phyloP scores from a whole-genome alignment of 2,888 invertebrate species.

The Pyrrhosoma nymphula region DNA sequence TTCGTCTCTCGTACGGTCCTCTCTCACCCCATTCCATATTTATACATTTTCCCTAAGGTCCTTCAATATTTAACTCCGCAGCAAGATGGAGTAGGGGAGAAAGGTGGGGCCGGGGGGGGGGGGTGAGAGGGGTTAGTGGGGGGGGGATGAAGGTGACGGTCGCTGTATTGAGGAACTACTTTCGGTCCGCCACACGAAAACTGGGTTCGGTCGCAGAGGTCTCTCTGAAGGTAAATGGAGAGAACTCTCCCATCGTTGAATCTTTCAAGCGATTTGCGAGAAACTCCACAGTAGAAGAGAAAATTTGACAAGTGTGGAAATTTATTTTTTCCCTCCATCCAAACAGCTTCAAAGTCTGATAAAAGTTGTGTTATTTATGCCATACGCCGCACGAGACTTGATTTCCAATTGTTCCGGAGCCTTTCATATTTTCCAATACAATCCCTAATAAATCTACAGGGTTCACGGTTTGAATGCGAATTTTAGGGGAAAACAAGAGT shows the following conservation, averaged over 20 bases:
- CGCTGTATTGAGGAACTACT: not conserved
- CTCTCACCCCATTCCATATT: not conserved
- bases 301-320: not conserved
- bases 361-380: not conserved
- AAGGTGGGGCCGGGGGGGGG: not conserved
- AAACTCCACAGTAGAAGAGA: not conserved
- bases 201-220: not conserved
- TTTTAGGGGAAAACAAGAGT: not conserved
- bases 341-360: not conserved
- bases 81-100: not conserved
- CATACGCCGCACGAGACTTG: not conserved
- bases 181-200: not conserved
- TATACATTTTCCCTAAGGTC: not conserved
- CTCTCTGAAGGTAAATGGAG: too few species aligned
- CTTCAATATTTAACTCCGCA: constrained; percentile 1
- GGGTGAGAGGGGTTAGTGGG: too few species aligned
- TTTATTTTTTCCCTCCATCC: not conserved
- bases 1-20: not conserved
- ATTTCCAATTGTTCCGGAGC: not conserved
- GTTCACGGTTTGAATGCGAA: not conserved
- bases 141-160: not conserved
- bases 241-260: not conserved
- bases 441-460: not conserved
- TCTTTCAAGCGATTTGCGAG: not conserved
- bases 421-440: not conserved